Conservation (phyloP, 2,888 invertebrate species). For the Iselma pallidipennis region DNA sequence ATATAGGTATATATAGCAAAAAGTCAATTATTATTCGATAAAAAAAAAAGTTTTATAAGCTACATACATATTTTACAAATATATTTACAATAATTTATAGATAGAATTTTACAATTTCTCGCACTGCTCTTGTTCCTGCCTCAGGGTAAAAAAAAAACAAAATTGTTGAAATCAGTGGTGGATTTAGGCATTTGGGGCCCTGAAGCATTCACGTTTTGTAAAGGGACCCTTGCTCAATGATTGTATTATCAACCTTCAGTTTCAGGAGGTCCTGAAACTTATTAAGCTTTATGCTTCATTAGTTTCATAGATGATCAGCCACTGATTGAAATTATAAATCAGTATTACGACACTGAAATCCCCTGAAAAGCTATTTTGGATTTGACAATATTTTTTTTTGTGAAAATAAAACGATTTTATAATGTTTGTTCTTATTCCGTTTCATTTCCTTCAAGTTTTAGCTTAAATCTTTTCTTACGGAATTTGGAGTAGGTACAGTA, state of each 20-base stretch:
- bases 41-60: not conserved
- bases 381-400: not conserved
- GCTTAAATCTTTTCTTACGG: too few species aligned
- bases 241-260: too few species aligned
- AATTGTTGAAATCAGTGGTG: too few species aligned
- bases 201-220: too few species aligned
- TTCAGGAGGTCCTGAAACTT: too few species aligned
- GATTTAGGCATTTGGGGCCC: too few species aligned
- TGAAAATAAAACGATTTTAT: not conserved
- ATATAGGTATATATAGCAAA: too few species aligned
- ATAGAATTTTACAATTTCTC: not conserved
- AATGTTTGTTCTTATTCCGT: not conserved
- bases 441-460: too few species aligned
- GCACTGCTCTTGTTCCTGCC: not conserved
- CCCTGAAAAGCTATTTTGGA: conserved; percentile 4
- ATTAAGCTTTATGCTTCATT: too few species aligned
- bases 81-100: not conserved
- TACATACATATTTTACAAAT: not conserved
- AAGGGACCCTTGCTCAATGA: too few species aligned
- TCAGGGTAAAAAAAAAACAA: not conserved
- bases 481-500: too few species aligned
- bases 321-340: conserved; percentile 12
- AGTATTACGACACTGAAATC: conserved; percentile 25
- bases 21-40: not conserved
- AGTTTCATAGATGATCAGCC: too few species aligned